A percentile compares a stretch with the other conserved stretches of the same genome.
phyloP scores from a whole-genome alignment of 2,797 vertebrate genomes.

The Phyllotis vaccarum region DNA sequence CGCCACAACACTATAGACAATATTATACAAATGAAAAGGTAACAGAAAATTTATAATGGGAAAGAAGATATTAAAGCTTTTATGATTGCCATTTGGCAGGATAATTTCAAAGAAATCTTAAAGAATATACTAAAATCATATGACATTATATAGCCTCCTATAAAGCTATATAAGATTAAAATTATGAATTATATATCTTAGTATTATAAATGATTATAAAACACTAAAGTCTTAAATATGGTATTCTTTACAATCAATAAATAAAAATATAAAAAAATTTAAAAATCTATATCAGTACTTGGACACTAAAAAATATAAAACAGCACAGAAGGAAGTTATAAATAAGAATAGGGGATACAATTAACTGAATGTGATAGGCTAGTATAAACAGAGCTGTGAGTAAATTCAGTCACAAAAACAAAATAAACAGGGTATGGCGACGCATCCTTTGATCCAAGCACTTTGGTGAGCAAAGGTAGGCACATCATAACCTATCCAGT shows the following conservation, averaged over 20 bases:
- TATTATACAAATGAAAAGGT: neutral
- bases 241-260: neutral
- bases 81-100: neutral
- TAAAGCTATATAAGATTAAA: neutral
- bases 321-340: too few species aligned
- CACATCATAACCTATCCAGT: neutral
- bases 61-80: neutral
- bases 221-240: neutral
- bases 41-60: neutral
- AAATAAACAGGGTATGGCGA: neutral
- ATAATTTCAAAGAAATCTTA: neutral
- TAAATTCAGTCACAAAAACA: too few species aligned
- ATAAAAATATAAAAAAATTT: neutral
- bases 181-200: neutral
- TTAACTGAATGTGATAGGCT: neutral
- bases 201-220: neutral
- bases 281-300: neutral
- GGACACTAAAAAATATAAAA: neutral
- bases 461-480: fast-evolving
- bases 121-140: neutral
- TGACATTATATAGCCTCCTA: neutral
- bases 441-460: neutral
- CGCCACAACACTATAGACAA: neutral
- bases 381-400: neutral
- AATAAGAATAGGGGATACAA: neutral